Base-by-base conservation (phyloP, 2,888 invertebrate genomes). In the Meghimatium bilineatum region DNA sequence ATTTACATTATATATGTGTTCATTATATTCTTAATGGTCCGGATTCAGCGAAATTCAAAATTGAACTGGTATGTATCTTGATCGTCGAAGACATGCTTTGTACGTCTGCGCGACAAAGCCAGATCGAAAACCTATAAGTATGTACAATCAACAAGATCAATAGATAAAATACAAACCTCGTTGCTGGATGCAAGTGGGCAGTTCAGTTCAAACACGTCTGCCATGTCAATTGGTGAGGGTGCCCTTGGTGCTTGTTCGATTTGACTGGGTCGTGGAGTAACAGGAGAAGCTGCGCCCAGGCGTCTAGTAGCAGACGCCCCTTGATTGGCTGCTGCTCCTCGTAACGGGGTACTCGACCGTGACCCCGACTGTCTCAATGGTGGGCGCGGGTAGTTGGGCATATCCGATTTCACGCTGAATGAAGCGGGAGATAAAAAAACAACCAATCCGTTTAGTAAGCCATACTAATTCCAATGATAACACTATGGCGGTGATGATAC, bases 321-420 rank as follows among this genome's bases (percentile, higher is more conserved):
- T 26, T 38, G 79, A 67, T 44, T 67, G 10, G 49, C 20, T 49
- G 79, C 20, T 29, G 38, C 8, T 32, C 67, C 79, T 69, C 79
- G 63, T 38, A 67, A 79, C 67, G 79, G 79, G 79, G 79, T 79
- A 49, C 44, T 79, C 14, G 79, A 67, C 79, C 79, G 67, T 23
- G 79, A 69, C 79, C 79, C 79, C 79, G 79, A 29, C 67, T 79
- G 79, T 67, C 79, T 79, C 32, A 79, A 10, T 38, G 79, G 67
- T n/a, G 79, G 79, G 14, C 79, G 79, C 38, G n/a, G 66, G 26
- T 67, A 79, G 34, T 69, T 69, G 29, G 63, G 79, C 79, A 79
- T 79, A 79, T 38, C 79, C 67, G 44, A 52, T 32, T 17, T 52
- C 74, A 32, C 74, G 17, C 74, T 52, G 32, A 12, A 49, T n/a